These are phyloP conservation scores for Turritopsis rubra DNA, from an alignment of 30 jellyfish, hydroid and myxozoan species.

Conservation along the genomic window DNA sequence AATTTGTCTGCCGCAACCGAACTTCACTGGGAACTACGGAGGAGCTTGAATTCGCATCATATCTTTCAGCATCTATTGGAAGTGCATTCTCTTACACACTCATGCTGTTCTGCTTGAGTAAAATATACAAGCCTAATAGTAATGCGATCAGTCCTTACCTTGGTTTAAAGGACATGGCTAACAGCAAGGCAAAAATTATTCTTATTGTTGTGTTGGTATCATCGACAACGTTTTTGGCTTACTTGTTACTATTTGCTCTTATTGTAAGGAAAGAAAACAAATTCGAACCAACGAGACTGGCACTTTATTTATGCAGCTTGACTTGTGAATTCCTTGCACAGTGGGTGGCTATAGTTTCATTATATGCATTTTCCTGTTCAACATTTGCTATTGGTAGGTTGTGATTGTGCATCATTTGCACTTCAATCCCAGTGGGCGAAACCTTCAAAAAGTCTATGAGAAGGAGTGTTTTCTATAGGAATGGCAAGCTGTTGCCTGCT, in stretches of 20 bases:
- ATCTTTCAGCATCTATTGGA: slow-evolving; percentile 10
- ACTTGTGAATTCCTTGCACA: slow-evolving; percentile 10
- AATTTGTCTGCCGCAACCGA: neutral
- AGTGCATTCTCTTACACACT: slow-evolving; percentile 18
- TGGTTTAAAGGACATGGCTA: slow-evolving; percentile 26
- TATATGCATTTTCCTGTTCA: slow-evolving; percentile 32
- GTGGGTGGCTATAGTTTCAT: slow-evolving; percentile 25
- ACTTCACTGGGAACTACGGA: neutral
- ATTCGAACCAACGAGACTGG: neutral
- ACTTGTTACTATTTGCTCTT: neutral
- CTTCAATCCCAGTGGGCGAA: neutral
- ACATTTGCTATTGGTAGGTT: slow-evolving; percentile 30
- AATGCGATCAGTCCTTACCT: slow-evolving; percentile 24
- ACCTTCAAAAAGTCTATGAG: neutral
- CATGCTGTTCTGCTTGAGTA: slow-evolving; percentile 17
- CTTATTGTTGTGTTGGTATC: neutral
- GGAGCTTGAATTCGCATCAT: slow-evolving; percentile 19
- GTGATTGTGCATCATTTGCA: neutral
- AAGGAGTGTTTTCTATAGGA: neutral
- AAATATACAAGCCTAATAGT: slow-evolving; percentile 11
- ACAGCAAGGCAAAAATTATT: slow-evolving; percentile 11
- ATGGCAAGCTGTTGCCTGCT: no score
- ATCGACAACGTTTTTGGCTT: neutral
- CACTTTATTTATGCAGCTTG: slow-evolving; percentile 9
- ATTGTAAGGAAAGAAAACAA: neutral